phyloP scores from a whole-genome alignment of 2,888 invertebrate species.

The Rotaria macrura region DNA sequence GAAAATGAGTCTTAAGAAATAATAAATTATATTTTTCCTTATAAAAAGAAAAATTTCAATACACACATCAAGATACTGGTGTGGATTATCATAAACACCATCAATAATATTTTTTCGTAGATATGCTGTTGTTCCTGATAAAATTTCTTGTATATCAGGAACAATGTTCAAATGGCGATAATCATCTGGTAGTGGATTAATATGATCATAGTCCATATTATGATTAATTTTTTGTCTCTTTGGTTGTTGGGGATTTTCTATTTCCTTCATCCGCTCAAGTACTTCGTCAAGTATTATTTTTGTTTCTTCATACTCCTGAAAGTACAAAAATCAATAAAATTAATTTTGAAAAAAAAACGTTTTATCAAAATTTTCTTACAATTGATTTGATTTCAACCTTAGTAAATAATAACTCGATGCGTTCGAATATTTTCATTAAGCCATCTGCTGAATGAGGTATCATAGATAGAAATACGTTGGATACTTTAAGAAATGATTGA shows the following conservation, averaged over 20 bases:
- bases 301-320: not conserved
- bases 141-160: constrained; percentile 42
- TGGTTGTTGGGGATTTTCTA: not conserved
- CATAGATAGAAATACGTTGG: not conserved
- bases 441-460: not conserved
- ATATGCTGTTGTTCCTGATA: constrained; percentile 43
- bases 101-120: constrained; percentile 56
- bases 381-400: not conserved
- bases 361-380: not conserved
- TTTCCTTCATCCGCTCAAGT: not conserved
- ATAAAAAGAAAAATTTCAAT: not conserved
- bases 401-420: not conserved
- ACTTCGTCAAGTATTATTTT: not conserved
- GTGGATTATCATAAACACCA: constrained; percentile 58
- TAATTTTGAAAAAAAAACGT: not conserved
- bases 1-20: constrained; percentile 56
- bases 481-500: not conserved
- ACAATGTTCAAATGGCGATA: constrained; percentile 40
- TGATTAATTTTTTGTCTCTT: not conserved
- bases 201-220: not conserved
- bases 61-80: constrained; percentile 62
- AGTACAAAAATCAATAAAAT: not conserved
- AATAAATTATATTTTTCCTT: not conserved
- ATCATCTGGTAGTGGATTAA: constrained; percentile 37
- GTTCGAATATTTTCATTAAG: not conserved